Conservation (phyloP, 2,113 vertebrate genomes). For the Lepus timidus region DNA sequence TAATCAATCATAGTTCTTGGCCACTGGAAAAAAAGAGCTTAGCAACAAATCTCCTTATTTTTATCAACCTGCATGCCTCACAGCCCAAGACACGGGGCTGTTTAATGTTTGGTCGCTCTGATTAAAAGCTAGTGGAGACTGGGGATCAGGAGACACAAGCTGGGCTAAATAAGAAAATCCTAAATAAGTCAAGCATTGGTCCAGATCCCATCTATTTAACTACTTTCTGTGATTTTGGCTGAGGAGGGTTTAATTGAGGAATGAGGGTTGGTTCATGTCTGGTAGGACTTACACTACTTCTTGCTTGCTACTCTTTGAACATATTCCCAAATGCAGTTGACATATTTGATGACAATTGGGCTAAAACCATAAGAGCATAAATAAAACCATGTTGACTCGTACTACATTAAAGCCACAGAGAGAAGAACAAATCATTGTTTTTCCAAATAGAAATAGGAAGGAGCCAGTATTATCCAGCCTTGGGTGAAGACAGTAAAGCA, state of each 20-base stretch:
- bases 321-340: not conserved
- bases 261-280: conserved; percentile 30
- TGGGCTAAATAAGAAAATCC: not conserved
- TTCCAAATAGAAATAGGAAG: conserved; percentile 83
- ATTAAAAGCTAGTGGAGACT: not conserved
- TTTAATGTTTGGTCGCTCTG: not conserved
- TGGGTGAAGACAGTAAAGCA: conserved; percentile 80
- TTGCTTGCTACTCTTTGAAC: conserved; percentile 25
- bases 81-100: not conserved
- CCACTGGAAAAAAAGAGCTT: not conserved
- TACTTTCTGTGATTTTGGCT: conserved; percentile 43
- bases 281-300: not conserved
- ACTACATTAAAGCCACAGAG: conserved; percentile 79
- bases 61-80: not conserved
- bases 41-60: not conserved
- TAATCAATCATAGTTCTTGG: not conserved
- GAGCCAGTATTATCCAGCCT: conserved; percentile 79
- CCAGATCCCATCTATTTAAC: conserved; percentile 12
- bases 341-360: conserved; percentile 60
- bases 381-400: conserved; percentile 80
- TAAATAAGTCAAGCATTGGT: not conserved
- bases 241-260: not conserved
- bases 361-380: conserved; percentile 81
- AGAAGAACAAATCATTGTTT: conserved; percentile 80
- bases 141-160: not conserved